A percentile compares a stretch with the other conserved stretches of the same genome.
phyloP scores from a whole-genome alignment of 2,113 vertebrate genomes.

The Vidua macroura region DNA sequence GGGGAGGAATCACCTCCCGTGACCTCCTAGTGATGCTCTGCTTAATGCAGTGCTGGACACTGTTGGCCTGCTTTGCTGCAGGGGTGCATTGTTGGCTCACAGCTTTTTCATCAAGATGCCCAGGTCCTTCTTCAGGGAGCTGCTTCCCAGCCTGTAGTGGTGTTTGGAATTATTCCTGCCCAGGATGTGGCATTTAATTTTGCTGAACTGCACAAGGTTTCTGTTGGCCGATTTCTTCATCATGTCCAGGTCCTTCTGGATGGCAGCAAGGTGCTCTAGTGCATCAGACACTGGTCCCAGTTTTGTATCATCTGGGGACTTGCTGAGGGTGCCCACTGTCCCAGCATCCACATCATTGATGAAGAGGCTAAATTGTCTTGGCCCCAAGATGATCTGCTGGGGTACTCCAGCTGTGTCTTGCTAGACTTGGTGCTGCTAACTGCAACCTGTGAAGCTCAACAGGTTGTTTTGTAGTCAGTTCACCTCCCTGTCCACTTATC shows the following conservation, averaged over 20 bases:
- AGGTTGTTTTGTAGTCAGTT: not conserved
- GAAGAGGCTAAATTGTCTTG: not conserved
- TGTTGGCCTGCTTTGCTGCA: not conserved
- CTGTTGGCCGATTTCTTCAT: not conserved
- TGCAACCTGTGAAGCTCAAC: not conserved
- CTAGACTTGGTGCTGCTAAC: not conserved
- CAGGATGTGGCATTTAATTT: not conserved
- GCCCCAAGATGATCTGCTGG: not conserved
- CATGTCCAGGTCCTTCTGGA: not conserved
- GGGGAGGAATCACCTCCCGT: not conserved
- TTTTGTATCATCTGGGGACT: not conserved
- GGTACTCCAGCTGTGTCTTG: not conserved
- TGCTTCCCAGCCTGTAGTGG: not conserved
- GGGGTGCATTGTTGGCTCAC: not conserved
- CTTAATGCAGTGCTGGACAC: not conserved
- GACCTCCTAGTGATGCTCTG: not conserved
- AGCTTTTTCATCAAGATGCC: not conserved
- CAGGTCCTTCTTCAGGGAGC: not conserved
- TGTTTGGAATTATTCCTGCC: not conserved
- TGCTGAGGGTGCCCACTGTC: not conserved
- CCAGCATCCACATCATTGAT: not conserved
- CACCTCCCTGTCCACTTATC: not conserved
- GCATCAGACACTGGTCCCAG: not conserved
- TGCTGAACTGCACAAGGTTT: not conserved
- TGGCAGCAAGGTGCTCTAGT: not conserved